phyloP scores from a whole-genome alignment of 2,797 vertebrate species.

The Sardinella longiceps region DNA sequence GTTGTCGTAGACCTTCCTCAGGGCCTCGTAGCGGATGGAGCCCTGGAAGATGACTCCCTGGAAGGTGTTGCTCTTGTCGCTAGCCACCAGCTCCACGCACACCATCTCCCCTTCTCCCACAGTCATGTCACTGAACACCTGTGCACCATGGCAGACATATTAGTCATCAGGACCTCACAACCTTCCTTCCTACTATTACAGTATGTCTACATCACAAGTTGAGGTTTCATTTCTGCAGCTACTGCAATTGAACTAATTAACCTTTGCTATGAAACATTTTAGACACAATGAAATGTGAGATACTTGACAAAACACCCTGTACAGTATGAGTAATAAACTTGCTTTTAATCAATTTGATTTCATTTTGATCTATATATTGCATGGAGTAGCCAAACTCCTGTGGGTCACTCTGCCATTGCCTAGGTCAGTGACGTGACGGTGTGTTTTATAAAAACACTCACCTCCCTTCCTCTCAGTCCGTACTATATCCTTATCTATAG shows the following conservation, averaged over 20 bases:
- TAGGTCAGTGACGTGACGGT: background rate
- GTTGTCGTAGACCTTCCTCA: slow-evolving; percentile 98
- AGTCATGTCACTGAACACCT: slow-evolving; percentile 97
- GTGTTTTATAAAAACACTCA: background rate
- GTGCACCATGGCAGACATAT: slow-evolving; percentile 22
- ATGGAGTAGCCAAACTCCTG: background rate
- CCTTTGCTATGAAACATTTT: too few relatives aligned
- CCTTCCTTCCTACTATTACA: too few relatives aligned
- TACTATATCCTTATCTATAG: background rate
- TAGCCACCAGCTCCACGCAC: slow-evolving; percentile 96
- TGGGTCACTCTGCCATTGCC: background rate
- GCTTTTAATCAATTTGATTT: too few relatives aligned
- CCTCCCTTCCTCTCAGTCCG: background rate
- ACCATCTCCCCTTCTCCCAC: slow-evolving; percentile 98
- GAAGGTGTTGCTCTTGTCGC: slow-evolving; percentile 94
- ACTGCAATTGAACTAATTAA: too few relatives aligned
- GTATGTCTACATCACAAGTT: too few relatives aligned
- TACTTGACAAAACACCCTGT: too few relatives aligned
- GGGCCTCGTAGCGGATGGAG: slow-evolving; percentile 96
- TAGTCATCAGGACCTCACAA: background rate
- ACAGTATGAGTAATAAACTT: too few relatives aligned
- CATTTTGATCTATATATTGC: too few relatives aligned
- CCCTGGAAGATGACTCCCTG: slow-evolving; percentile 99
- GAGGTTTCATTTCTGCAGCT: too few relatives aligned
- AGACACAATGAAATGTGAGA: too few relatives aligned